Conservation (phyloP, 2,797 vertebrate species). For the Neopelma chrysocephalum region DNA sequence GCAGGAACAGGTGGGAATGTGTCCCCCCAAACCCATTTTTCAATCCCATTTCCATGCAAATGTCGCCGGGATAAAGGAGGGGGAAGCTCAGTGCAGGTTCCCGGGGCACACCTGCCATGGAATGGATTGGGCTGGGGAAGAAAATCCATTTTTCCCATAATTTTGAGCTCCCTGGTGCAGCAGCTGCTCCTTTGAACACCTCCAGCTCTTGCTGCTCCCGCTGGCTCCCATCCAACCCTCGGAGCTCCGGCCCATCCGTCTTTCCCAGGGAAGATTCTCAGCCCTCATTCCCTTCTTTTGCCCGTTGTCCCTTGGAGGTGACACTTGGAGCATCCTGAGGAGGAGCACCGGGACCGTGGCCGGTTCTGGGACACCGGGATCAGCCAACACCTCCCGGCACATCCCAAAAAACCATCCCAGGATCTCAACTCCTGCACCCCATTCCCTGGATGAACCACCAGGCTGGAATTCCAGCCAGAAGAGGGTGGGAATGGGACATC, state of each 20-base stretch:
- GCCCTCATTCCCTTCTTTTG: neutral
- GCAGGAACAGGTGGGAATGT: neutral
- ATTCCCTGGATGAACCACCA: rapidly evolving
- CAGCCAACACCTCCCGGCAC: rapidly evolving
- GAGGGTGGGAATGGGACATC: neutral
- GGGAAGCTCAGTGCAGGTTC: neutral
- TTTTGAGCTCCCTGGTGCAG: neutral
- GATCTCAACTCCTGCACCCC: rapidly evolving
- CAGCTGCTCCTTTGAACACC: constrained; percentile 18
- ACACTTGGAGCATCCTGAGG: neutral
- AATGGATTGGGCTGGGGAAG: neutral
- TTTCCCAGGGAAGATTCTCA: neutral
- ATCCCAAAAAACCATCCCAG: rapidly evolving
- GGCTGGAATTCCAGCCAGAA: rapidly evolving
- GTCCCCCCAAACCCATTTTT: neutral
- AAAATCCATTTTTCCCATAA: neutral
- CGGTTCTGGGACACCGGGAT: rapidly evolving
- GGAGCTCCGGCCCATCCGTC: neutral
- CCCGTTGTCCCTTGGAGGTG: neutral
- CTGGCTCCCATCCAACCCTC: neutral
- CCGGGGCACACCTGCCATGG: rapidly evolving
- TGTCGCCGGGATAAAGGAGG: neutral
- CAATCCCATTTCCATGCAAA: neutral
- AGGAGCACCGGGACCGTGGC: neutral
- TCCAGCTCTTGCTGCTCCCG: neutral